These are phyloP conservation scores for Nomada flava DNA, from an alignment of 2,888 invertebrate genomes.

Conservation along the genomic window DNA sequence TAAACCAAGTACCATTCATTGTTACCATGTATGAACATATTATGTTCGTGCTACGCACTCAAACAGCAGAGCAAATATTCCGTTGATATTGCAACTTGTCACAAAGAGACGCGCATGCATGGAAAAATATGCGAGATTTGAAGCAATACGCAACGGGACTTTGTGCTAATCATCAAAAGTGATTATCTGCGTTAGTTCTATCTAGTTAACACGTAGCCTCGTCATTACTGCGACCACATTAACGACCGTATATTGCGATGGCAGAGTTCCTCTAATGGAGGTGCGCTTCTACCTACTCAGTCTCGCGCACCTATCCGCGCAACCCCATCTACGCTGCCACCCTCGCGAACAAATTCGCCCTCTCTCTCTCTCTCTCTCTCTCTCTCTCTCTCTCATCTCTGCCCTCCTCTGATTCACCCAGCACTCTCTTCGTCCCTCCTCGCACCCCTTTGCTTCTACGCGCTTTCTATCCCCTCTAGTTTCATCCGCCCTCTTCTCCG, in stretches of 20 bases:
- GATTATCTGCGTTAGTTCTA: slow-evolving; percentile 50
- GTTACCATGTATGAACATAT: too few species aligned
- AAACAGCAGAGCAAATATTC: too few species aligned
- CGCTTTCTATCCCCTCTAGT: background rate
- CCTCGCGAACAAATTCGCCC: slow-evolving; percentile 56
- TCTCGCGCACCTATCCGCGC: slow-evolving; percentile 69
- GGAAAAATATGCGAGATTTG: background rate
- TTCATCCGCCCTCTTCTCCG: background rate
- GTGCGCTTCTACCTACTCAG: slow-evolving; percentile 71
- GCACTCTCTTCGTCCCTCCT: slow-evolving; percentile 19
- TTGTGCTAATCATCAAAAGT: slow-evolving; percentile 34
- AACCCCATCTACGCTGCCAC: slow-evolving; percentile 66
- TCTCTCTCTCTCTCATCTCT: slow-evolving; percentile 32
- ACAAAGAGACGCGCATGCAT: background rate
- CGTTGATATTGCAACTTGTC: too few species aligned
- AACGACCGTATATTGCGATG: slow-evolving; percentile 69
- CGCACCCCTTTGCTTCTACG: slow-evolving; percentile 1
- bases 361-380: slow-evolving; percentile 40
- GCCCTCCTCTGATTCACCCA: slow-evolving; percentile 11
- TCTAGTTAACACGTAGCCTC: slow-evolving; percentile 68
- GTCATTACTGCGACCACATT: slow-evolving; percentile 72
- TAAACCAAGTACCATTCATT: too few species aligned
- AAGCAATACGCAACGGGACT: slow-evolving; percentile 21
- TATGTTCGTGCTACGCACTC: too few species aligned
- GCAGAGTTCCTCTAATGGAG: slow-evolving; percentile 75